Evolutionary conservation across 2,113 vertebrate genomes (phyloP).

Genomic region (Plestiodon gilberti): DNA sequence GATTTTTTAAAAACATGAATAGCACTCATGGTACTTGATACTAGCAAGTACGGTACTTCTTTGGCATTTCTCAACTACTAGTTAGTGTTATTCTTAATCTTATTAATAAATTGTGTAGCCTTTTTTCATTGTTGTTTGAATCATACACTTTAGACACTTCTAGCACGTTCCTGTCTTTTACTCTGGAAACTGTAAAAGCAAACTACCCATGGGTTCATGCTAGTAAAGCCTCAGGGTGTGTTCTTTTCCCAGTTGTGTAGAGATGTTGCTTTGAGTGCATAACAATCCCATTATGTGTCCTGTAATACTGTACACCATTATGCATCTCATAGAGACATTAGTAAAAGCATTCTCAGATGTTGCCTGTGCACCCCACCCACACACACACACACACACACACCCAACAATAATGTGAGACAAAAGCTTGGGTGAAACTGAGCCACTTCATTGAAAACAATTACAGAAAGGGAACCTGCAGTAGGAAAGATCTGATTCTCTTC

Average conservation of each 20-base stretch:
- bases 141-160: neutral
- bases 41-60: neutral
- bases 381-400: no score
- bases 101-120: neutral
- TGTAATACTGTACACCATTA: neutral
- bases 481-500: no score
- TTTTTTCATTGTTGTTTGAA: neutral
- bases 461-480: no score
- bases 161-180: neutral
- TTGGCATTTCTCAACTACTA: neutral
- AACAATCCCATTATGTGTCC: constrained; percentile 42
- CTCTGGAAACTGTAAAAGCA: constrained; percentile 43
- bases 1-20: neutral
- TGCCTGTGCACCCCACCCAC: no score
- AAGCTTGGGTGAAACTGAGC: no score
- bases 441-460: no score
- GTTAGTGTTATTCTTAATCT: neutral
- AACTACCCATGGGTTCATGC: constrained; percentile 34
- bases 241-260: constrained; percentile 62
- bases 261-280: constrained; percentile 56
- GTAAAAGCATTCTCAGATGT: neutral
- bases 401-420: no score
- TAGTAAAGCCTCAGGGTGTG: constrained; percentile 34
- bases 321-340: neutral
- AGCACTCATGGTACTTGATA: neutral